Conservation (phyloP, 2,888 invertebrate species). For the Apamea sordens region DNA sequence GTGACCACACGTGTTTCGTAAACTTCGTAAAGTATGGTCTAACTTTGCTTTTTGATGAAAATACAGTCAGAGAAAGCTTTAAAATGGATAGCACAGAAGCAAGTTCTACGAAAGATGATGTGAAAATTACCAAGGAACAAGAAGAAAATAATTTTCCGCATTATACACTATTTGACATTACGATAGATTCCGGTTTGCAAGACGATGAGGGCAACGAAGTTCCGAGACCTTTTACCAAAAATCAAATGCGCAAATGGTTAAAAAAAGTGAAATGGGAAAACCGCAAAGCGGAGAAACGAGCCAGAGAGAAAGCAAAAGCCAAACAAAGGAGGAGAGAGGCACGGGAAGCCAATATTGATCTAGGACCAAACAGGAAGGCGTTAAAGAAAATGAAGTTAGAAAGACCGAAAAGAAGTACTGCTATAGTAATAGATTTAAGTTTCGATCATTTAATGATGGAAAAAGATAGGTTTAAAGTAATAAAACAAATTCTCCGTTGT, state of each 20-base stretch:
- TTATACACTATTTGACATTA: constrained; percentile 83
- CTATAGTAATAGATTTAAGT: constrained; percentile 96
- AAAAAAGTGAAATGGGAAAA: constrained; percentile 94
- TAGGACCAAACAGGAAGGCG: constrained; percentile 95
- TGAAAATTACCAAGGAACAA: constrained; percentile 49
- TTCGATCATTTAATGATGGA: constrained; percentile 97
- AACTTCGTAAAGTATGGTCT: constrained; percentile 6
- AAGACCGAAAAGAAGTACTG: constrained; percentile 92
- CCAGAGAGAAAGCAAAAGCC: constrained; percentile 92
- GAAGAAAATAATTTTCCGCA: constrained; percentile 74
- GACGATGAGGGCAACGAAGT: constrained; percentile 85
- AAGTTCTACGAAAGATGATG: constrained; percentile 43
- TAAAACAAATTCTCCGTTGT: constrained; percentile 97
- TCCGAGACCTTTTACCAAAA: constrained; percentile 90
- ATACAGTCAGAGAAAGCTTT: background rate
- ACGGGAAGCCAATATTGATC: constrained; percentile 92
- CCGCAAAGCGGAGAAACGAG: constrained; percentile 92
- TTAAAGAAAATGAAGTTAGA: constrained; percentile 94
- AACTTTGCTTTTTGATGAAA: background rate
- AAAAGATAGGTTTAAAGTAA: constrained; percentile 96
- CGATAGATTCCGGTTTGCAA: constrained; percentile 86
- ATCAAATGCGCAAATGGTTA: constrained; percentile 92
- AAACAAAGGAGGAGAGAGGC: constrained; percentile 93
- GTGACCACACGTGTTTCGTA: constrained; percentile 22
- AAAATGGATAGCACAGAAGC: constrained; percentile 65